Evolutionary conservation across 2,797 vertebrate species (phyloP).

Genomic region (Sebastes hopkinsi): DNA sequence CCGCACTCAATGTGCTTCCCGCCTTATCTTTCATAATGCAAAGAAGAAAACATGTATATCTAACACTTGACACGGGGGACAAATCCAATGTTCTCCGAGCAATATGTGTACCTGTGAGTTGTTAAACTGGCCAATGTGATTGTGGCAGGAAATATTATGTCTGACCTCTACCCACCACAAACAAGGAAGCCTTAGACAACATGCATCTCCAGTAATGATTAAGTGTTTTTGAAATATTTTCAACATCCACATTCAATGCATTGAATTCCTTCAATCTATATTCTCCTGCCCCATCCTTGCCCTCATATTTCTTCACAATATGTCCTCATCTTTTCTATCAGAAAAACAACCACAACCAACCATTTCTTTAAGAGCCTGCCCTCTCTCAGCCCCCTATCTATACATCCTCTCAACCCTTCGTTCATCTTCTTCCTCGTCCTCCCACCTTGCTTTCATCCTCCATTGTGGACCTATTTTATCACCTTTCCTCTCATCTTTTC

Average conservation of each 20-base stretch:
- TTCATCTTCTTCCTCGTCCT: not conserved
- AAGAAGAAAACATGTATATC: not conserved
- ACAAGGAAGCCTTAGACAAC: not conserved
- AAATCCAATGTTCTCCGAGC: not conserved
- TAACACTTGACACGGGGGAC: not conserved
- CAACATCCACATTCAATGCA: not conserved
- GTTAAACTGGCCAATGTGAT: not conserved
- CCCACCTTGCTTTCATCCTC: constrained; percentile 13
- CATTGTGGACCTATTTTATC: not conserved
- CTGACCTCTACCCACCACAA: not conserved
- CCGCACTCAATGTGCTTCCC: not conserved
- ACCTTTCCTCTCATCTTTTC: constrained; percentile 13
- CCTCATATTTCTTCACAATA: constrained; percentile 7
- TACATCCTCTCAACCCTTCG: not conserved
- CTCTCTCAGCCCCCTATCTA: not conserved
- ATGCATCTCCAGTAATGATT: not conserved
- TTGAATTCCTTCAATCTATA: not conserved
- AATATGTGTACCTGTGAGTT: not conserved
- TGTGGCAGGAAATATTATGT: not conserved
- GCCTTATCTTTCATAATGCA: not conserved
- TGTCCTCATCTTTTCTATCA: not conserved
- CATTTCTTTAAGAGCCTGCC: not conserved
- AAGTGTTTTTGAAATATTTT: not conserved
- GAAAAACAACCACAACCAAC: not conserved
- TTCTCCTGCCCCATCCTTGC: not conserved